phyloP scores from a whole-genome alignment of 2,113 vertebrate genomes.

The Microcebus jonahi region DNA sequence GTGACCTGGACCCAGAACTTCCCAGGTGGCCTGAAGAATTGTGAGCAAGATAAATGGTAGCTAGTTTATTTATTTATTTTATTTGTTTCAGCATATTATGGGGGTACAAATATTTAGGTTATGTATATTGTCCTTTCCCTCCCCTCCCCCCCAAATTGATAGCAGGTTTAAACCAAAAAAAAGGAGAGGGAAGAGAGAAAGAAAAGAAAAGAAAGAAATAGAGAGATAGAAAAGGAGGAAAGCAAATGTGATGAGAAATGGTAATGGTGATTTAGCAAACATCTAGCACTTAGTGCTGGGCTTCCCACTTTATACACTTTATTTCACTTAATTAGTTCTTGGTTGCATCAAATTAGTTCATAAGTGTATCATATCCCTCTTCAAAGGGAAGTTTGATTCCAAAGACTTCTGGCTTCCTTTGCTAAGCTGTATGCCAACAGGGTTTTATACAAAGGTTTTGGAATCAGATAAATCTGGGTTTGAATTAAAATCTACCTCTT shows the following conservation, averaged over 20 bases:
- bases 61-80: neutral
- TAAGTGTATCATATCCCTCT: neutral
- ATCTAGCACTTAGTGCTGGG: neutral
- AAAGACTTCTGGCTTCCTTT: neutral
- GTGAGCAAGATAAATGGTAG: neutral
- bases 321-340: neutral
- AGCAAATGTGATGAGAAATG: neutral
- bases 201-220: too few relatives aligned
- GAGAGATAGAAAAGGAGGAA: rapidly evolving
- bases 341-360: neutral
- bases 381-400: neutral
- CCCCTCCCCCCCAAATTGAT: neutral
- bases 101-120: too few relatives aligned
- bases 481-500: neutral
- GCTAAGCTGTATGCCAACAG: neutral
- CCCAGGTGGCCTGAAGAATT: neutral
- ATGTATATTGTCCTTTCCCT: too few relatives aligned
- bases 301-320: neutral
- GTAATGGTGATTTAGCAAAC: neutral
- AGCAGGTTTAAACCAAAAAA: neutral
- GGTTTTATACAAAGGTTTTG: neutral
- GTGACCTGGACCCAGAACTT: neutral
- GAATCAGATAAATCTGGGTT: neutral
- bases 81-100: too few relatives aligned
- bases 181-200: neutral